A percentile compares a stretch with the other conserved stretches of the same genome.
These are phyloP conservation scores for Callimorpha dominula DNA, from an alignment of 2,888 invertebrate species.

Conservation along the genomic window DNA sequence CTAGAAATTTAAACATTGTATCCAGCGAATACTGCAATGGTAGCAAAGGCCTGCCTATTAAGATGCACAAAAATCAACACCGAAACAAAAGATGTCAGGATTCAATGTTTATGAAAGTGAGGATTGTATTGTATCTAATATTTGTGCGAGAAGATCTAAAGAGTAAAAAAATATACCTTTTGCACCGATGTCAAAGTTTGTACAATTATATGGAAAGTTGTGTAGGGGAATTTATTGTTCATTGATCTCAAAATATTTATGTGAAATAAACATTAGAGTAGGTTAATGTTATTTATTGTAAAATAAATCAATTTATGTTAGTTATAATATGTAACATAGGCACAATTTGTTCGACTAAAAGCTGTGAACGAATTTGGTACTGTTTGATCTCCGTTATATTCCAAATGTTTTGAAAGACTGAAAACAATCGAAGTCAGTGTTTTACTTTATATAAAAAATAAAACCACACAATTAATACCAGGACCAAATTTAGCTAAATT, in stretches of 20 bases:
- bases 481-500: slow-evolving; percentile 26
- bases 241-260: slow-evolving; percentile 86
- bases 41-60: slow-evolving; percentile 25
- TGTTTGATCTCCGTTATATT: slow-evolving; percentile 75
- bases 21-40: slow-evolving; percentile 6
- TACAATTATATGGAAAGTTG: slow-evolving; percentile 45
- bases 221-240: slow-evolving; percentile 70
- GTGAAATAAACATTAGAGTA: slow-evolving; percentile 73
- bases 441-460: slow-evolving; percentile 23
- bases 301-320: slow-evolving; percentile 49
- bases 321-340: slow-evolving; percentile 36
- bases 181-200: slow-evolving; percentile 40
- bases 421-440: slow-evolving; percentile 50
- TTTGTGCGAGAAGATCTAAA: slow-evolving; percentile 58
- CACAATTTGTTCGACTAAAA: slow-evolving; percentile 46
- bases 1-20: slow-evolving; percentile 2
- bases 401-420: slow-evolving; percentile 74
- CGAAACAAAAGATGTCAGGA: slow-evolving; percentile 63
- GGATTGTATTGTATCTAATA: slow-evolving; percentile 62
- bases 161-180: slow-evolving; percentile 51
- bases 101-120: slow-evolving; percentile 58
- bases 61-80: slow-evolving; percentile 53
- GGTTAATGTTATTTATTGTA: slow-evolving; percentile 78
- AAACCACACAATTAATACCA: slow-evolving; percentile 17
- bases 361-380: slow-evolving; percentile 54